phyloP scores from a whole-genome alignment of 2,113 vertebrate species.

The Sarotherodon lohbergeri region DNA sequence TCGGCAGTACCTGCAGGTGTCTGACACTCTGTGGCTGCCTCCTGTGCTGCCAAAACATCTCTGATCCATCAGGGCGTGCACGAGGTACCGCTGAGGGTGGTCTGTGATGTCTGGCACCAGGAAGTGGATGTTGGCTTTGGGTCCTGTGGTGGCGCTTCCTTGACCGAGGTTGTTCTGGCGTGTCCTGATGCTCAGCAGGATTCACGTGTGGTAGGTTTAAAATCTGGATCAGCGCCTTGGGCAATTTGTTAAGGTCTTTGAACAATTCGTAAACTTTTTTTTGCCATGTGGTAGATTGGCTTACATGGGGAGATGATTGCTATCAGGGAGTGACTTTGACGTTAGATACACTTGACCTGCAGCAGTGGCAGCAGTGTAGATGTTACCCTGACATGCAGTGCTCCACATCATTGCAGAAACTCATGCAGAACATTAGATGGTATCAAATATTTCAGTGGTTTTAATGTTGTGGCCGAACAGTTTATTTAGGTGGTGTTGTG shows the following conservation, averaged over 20 bases:
- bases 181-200: background rate
- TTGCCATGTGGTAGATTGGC: fast-evolving
- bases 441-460: background rate
- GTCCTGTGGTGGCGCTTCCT: background rate
- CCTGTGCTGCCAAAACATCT: background rate
- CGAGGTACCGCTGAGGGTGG: background rate
- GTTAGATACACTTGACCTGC: background rate
- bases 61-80: background rate
- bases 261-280: background rate
- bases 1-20: background rate
- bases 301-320: background rate
- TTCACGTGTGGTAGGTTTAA: background rate
- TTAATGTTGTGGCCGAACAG: background rate
- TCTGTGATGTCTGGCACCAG: background rate
- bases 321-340: background rate
- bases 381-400: background rate
- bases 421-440: background rate
- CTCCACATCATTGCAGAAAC: background rate
- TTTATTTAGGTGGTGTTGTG: background rate
- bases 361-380: background rate
- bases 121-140: background rate
- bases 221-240: background rate
- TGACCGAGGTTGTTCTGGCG: background rate
- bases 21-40: background rate
- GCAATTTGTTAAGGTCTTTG: background rate